Evolutionary conservation across 2,113 vertebrate genomes (phyloP).

Genomic region (Elephas maximus): DNA sequence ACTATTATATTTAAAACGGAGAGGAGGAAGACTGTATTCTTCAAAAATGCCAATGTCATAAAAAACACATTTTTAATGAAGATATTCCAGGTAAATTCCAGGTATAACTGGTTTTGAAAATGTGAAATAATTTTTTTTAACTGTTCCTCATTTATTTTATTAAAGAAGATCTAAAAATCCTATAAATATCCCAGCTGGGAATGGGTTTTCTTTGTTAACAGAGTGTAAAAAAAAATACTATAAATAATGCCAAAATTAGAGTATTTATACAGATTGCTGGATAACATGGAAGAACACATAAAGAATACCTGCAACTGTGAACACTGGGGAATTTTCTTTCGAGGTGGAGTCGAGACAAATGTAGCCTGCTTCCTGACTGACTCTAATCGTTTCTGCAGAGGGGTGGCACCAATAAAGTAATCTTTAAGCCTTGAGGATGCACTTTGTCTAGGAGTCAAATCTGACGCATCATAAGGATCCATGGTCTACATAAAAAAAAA

Average conservation of each 20-base stretch:
- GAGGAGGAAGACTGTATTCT: background rate
- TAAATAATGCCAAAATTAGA: background rate
- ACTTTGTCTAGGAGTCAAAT: constrained; percentile 44
- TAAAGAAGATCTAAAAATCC: background rate
- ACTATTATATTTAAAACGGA: background rate
- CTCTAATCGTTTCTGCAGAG: constrained; percentile 77
- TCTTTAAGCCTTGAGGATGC: constrained; percentile 50
- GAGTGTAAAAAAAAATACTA: background rate
- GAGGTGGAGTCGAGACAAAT: constrained; percentile 67
- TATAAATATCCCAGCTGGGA: background rate
- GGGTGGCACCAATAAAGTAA: constrained; percentile 67
- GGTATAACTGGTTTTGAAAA: background rate
- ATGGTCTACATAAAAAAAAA: constrained; percentile 77
- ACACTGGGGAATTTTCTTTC: constrained; percentile 78
- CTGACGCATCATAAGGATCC: constrained; percentile 68
- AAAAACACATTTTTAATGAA: background rate
- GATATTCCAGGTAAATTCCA: constrained; percentile 1
- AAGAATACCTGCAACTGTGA: constrained; percentile 75
- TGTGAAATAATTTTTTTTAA: background rate
- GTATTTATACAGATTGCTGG: background rate
- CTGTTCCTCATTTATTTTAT: constrained; percentile 47
- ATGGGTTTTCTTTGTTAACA: too few species aligned
- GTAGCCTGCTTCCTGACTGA: constrained; percentile 77
- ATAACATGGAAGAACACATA: background rate
- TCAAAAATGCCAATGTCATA: constrained; percentile 23